Evolutionary conservation across 2,113 vertebrate species (phyloP).

Genomic region (Craseonycteris thonglongyai): DNA sequence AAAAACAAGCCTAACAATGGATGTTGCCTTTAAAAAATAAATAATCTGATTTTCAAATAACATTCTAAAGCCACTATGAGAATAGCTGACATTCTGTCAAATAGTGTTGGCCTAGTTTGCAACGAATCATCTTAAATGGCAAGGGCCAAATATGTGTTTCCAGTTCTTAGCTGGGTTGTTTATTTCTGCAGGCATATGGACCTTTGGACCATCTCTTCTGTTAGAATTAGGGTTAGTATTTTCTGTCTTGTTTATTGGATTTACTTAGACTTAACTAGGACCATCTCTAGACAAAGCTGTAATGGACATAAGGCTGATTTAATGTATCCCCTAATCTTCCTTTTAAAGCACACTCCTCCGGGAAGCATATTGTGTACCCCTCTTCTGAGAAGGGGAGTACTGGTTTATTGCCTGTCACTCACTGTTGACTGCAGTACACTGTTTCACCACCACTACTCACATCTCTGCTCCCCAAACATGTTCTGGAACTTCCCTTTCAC

Average conservation of each 20-base stretch:
- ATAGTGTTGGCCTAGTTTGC: conserved; percentile 43
- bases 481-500: conserved; percentile 44
- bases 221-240: not conserved
- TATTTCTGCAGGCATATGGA: not conserved
- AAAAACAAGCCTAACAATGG: conserved; percentile 52
- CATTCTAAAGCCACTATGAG: conserved; percentile 19
- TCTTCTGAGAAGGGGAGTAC: not conserved
- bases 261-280: not conserved
- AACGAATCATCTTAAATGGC: conserved; percentile 35
- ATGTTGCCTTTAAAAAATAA: conserved; percentile 60
- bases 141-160: not conserved
- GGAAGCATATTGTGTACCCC: not conserved
- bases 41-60: conserved; percentile 71
- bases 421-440: not conserved
- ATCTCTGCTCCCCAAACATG: not conserved
- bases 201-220: not conserved
- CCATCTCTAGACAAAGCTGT: not conserved
- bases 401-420: not conserved
- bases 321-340: not conserved
- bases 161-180: not conserved
- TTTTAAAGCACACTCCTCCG: not conserved
- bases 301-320: not conserved
- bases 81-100: conserved; percentile 59
- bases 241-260: not conserved
- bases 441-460: not conserved